Evolutionary conservation across 2,113 vertebrate species (phyloP).

Genomic region (Triplophysa siluroides): DNA sequence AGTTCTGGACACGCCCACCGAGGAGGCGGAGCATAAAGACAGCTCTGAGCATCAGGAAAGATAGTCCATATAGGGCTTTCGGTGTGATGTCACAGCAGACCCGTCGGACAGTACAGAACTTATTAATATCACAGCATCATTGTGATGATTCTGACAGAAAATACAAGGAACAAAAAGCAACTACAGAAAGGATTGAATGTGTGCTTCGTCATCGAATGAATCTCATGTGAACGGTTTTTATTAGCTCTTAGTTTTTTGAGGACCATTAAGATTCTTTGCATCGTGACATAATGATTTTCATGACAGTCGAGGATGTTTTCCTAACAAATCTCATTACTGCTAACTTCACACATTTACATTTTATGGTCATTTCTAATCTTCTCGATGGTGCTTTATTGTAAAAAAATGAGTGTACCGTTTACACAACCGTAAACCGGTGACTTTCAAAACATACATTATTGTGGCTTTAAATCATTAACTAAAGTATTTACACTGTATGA

Average conservation of each 20-base stretch:
- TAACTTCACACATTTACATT: background rate
- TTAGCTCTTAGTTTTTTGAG: background rate
- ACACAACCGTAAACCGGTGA: too few relatives aligned
- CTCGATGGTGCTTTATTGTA: too few relatives aligned
- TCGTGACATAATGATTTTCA: background rate
- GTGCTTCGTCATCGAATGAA: background rate
- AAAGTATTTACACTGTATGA: too few relatives aligned
- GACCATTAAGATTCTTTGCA: too few relatives aligned
- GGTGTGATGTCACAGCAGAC: background rate
- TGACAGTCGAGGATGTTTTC: too few relatives aligned
- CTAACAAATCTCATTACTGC: too few relatives aligned
- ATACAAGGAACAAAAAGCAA: background rate
- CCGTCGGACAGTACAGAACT: background rate
- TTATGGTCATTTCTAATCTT: too few relatives aligned
- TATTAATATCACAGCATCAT: background rate
- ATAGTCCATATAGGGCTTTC: constrained; percentile 31
- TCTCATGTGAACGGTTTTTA: background rate
- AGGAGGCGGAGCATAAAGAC: constrained; percentile 49
- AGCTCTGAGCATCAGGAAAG: constrained; percentile 47
- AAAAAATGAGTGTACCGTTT: too few relatives aligned
- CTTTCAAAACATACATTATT: too few relatives aligned
- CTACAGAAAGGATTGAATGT: background rate
- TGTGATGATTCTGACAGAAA: background rate
- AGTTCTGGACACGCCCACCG: constrained; percentile 81
- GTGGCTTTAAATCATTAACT: too few relatives aligned